Evolutionary conservation across 2,797 vertebrate species (phyloP), one percentile per base, ranked within the genome.

Genomic region (Taeniopygia guttata): DNA sequence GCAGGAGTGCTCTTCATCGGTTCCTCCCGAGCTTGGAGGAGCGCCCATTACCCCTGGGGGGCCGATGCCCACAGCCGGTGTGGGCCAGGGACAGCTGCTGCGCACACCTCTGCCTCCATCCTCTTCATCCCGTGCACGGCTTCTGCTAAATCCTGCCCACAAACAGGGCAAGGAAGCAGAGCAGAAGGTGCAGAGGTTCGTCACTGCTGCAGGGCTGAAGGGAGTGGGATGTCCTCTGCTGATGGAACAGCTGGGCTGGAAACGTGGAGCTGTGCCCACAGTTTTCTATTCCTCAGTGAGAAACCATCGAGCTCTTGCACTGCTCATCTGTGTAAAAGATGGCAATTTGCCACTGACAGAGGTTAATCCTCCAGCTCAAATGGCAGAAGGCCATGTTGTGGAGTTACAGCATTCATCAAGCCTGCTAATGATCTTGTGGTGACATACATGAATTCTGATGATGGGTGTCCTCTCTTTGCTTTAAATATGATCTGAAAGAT

Each of bases 331-430:
- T 55, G 42, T 52, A 29, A 85, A 62, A 70, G 22, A 51, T 83
- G 75, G 72, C 56, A 63, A 0, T 74, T 87, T 85, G 62, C 91
- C 82, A 26, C 43, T 22, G 62, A 11, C 49, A 68, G 75, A 89
- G 51, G 66, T 77, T 93, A 91, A 89, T 92, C 88, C 56, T 90
- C 23, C 46, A 51, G 55, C 77, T 84, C 63, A 75, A 79, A 70
- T 27, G 72, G 58, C 80, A 89, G 73, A 92, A 86, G n/a, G 80
- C 60, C 60, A 15, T 46, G 49, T 55, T 63, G 52, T 43, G 74
- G 45, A 83, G 38, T 75, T 60, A 73, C 15, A 67, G 60, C 10
- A 36, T 90, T 87, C 58, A 49, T 72, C 60, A 74, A 68, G 46
- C 25, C 29, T 85, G 84, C 66, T 92, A 83, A 87, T 60, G 68